Conservation (phyloP, 2,888 invertebrate genomes). For the Stenichneumon culpator region DNA sequence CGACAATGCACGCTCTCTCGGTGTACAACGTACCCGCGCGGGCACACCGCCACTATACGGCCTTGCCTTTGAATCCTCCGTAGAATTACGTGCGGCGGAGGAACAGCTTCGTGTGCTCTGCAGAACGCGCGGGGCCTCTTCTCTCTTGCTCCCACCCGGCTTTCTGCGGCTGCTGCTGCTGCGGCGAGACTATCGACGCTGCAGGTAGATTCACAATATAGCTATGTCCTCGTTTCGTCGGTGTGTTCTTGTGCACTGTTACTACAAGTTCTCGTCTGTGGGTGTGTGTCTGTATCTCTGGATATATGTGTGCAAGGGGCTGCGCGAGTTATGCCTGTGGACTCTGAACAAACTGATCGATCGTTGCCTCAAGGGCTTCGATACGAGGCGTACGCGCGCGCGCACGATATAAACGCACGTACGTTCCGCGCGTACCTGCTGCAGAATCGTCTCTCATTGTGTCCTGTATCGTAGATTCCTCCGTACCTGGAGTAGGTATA, state of each 20-base stretch:
- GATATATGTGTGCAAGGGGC: constrained; percentile 38
- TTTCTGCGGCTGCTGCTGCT: constrained; percentile 30
- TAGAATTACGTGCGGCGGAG: constrained; percentile 69
- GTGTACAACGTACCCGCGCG: constrained; percentile 62
- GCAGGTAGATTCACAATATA: constrained; percentile 38
- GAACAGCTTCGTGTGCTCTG: constrained; percentile 58
- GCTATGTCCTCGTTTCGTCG: constrained; percentile 19
- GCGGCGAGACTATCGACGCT: constrained; percentile 51
- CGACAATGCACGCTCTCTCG: constrained; percentile 76
- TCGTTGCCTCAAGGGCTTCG: constrained; percentile 68
- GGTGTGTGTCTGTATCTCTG: constrained; percentile 3
- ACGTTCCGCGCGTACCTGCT: constrained; percentile 56
- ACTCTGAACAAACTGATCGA: constrained; percentile 69
- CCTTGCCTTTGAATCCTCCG: constrained; percentile 73
- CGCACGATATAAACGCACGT: constrained; percentile 48
- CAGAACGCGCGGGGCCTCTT: constrained; percentile 58
- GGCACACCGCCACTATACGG: constrained; percentile 53
- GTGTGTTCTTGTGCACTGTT: constrained; percentile 30
- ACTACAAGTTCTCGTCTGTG: constrained; percentile 2
- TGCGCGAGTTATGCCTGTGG: constrained; percentile 65
- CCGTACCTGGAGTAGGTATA: neutral
- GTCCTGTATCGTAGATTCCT: neutral
- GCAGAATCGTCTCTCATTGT: constrained; percentile 56
- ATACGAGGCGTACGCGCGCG: constrained; percentile 61
- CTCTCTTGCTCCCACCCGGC: neutral